Base-by-base conservation (phyloP, 23 tunicate species). In the Halocynthia roretzi region DNA sequence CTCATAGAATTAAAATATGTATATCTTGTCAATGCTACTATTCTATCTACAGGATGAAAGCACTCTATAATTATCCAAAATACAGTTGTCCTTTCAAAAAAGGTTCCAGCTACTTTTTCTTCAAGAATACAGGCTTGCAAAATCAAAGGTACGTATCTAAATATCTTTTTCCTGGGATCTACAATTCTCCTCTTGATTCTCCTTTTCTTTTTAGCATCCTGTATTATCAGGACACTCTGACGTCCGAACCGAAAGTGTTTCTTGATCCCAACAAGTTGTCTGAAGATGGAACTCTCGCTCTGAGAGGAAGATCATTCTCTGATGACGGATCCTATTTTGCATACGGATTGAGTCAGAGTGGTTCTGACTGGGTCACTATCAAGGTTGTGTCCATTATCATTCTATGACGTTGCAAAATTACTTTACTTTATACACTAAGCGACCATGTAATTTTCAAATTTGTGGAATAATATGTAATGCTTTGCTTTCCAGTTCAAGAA, bases 341-440 rank as follows among this genome's bases (percentile, higher is more conserved):
- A 49, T 94, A 87, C 64, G 95, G 99, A 6, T 57, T 84, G 23
- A 87, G 95, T 50, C 53, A 85, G n/a, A 94, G 94, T 71, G 99
- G 99, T 10, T 94, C 99, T 54, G 99, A 94, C 61, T 94, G 99
- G 99, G 68, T 77, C 0, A 89, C 99, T 9, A 88, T 94, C 51
- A 94, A 94, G 85, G 98, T 92, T 60, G 7, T 9, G 10, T 67
- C 10, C 17, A 7, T 7, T 7, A 7, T 71, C 54, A 7, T 12
- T 64, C 40, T 14, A 15, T 21, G 44, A 6, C 48, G 6, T 31
- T 10, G n/a, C 31, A 11, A 12, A 44, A 12, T 40, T 40, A 12
- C 12, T 5, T 21, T 5, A 72, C 65, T 72, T 72, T 5, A 72
- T 2, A 49, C 51, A 50, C 15, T 14, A 2, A 2, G 11, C 20